Percentiles rank a stretch among this genome's conserved stretches.
Conservation (phyloP, 2,797 vertebrate species). For the Esox lucius region DNA sequence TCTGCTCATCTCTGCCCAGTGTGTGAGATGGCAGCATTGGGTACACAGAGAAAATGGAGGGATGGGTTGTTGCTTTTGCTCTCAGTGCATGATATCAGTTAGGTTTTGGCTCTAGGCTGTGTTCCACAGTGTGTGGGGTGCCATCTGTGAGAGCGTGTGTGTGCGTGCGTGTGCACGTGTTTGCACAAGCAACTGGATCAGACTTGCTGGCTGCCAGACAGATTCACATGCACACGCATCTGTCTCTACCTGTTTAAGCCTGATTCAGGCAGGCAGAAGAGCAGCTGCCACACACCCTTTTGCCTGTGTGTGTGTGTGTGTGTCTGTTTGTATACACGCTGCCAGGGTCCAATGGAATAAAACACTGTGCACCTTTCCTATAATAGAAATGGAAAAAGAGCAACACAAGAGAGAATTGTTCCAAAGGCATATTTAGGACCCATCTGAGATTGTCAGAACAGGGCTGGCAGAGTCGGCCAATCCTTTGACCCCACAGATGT, state of each 20-base stretch:
- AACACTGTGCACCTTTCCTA: background rate
- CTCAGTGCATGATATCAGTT: conserved; percentile 10
- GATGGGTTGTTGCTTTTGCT: background rate
- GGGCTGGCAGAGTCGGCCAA: conserved; percentile 13
- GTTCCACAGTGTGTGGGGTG: background rate
- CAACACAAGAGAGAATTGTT: background rate
- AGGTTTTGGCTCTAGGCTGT: background rate
- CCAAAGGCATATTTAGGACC: background rate
- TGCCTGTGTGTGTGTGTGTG: conserved; percentile 2
- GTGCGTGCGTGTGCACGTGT: conserved; percentile 9
- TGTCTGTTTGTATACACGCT: background rate
- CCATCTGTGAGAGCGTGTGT: conserved; percentile 2
- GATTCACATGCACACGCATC: background rate
- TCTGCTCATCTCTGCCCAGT: background rate
- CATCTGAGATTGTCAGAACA: background rate
- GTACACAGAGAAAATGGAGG: background rate
- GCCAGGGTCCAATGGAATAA: background rate
- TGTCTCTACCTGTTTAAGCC: conserved; percentile 24
- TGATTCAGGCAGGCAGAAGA: conserved; percentile 4
- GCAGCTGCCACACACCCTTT: background rate
- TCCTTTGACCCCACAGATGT: conserved; percentile 27
- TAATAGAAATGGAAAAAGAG: background rate
- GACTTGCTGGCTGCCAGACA: conserved; percentile 6
- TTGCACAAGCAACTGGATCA: background rate
- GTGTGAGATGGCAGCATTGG: background rate